These are phyloP conservation scores for Tapirus terrestris DNA, from an alignment of 2,113 vertebrate genomes.

Conservation along the genomic window DNA sequence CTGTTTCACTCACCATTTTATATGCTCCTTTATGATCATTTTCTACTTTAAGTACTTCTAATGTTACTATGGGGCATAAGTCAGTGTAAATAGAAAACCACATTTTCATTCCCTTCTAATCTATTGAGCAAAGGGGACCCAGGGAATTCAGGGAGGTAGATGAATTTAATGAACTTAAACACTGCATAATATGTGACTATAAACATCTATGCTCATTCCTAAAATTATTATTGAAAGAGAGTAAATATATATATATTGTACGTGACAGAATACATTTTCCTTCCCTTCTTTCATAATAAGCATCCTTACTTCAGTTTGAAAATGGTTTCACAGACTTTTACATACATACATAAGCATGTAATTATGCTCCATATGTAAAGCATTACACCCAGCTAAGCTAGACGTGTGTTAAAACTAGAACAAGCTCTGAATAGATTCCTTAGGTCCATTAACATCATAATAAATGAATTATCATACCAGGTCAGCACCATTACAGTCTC, in stretches of 20 bases:
- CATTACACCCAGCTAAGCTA: neutral
- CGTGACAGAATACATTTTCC: neutral
- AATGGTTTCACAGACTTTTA: neutral
- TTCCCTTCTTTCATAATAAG: neutral
- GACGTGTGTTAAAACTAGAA: neutral
- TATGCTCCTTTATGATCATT: neutral
- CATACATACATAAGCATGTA: neutral
- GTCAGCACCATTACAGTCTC: neutral
- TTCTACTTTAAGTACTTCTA: neutral
- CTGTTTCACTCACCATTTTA: neutral
- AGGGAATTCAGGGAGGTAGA: neutral
- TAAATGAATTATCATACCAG: neutral
- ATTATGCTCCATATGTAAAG: neutral
- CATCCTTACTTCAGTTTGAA: neutral
- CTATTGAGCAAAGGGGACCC: neutral
- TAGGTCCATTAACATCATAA: neutral
- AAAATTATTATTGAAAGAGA: neutral
- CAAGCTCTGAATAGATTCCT: neutral
- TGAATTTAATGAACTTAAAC: neutral
- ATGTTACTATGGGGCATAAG: neutral
- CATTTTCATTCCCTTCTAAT: neutral
- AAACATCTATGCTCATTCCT: neutral
- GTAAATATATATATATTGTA: neutral
- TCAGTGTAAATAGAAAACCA: neutral
- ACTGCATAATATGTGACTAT: neutral